These are phyloP conservation scores for Oxyruncus cristatus DNA, from an alignment of 2,113 vertebrate genomes.

Conservation along the genomic window DNA sequence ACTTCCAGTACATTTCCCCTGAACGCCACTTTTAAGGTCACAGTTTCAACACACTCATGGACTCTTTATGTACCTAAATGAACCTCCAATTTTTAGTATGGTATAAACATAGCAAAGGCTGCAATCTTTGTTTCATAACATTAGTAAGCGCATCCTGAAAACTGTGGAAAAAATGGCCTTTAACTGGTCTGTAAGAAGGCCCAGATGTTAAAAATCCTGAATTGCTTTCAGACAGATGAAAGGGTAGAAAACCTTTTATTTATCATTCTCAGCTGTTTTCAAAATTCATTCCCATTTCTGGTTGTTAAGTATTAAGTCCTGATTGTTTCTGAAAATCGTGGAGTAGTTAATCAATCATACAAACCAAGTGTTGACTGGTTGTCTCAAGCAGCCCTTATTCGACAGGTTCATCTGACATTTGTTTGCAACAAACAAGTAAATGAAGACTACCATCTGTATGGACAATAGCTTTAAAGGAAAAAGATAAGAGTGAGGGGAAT, in stretches of 20 bases:
- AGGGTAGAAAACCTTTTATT: neutral
- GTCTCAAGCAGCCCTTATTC: neutral
- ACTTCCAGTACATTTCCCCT: neutral
- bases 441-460: neutral
- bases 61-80: neutral
- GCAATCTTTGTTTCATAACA: neutral
- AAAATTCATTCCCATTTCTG: neutral
- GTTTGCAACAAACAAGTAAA: neutral
- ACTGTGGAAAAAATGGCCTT: neutral
- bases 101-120: neutral
- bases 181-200: neutral
- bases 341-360: neutral
- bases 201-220: neutral
- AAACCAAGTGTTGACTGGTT: neutral
- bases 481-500: neutral
- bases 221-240: neutral
- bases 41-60: neutral
- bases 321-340: neutral
- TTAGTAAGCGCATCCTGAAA: neutral
- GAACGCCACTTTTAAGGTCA: neutral
- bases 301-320: neutral
- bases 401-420: neutral
- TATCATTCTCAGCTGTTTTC: neutral
- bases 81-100: neutral
- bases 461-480: neutral